Evolutionary conservation across 2,888 invertebrate species (phyloP).

Genomic region (Parthenolecanium corni): DNA sequence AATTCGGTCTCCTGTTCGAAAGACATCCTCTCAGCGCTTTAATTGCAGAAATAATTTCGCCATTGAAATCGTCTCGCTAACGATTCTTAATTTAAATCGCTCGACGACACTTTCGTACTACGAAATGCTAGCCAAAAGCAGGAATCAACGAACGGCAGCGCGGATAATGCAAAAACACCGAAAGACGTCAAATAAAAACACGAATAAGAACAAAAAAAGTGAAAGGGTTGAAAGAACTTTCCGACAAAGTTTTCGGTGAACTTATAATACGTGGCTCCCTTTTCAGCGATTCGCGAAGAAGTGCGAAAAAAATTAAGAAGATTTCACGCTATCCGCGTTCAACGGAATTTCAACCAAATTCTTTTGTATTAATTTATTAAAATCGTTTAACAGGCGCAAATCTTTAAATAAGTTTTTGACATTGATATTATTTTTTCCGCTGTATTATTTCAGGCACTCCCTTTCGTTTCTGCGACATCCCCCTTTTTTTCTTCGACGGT

Average conservation of each 20-base stretch:
- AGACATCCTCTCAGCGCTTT: background rate
- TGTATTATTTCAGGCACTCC: too few relatives aligned
- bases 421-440: slow-evolving; percentile 4
- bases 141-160: too few relatives aligned
- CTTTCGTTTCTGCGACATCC: slow-evolving; percentile 1
- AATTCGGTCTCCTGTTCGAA: too few relatives aligned
- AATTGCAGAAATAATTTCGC: slow-evolving; percentile 24
- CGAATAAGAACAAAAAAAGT: background rate
- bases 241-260: background rate
- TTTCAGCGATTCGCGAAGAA: background rate
- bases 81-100: background rate
- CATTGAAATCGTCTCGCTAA: background rate
- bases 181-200: too few relatives aligned
- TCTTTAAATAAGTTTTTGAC: slow-evolving; percentile 5
- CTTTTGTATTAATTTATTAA: slow-evolving; percentile 9
- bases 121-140: background rate
- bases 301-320: slow-evolving; percentile 4
- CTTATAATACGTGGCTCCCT: background rate
- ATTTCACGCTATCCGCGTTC: slow-evolving; percentile 6
- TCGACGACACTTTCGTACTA: background rate
- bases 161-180: too few relatives aligned
- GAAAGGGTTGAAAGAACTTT: background rate
- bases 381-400: slow-evolving; percentile 4
- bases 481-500: slow-evolving; percentile 8
- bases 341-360: slow-evolving; percentile 1